Conservation (phyloP, 2,113 vertebrate species). For the mouse (Mus musculus) region GRCm39 chrX:43863501-43864000, state of each 20-base stretch:
- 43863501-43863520: neutral
- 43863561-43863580: neutral
- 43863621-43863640: neutral
- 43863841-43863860: no score
- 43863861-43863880: neutral
- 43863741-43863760: no score
- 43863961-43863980: no score
- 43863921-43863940: neutral
- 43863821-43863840: neutral
- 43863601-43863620: neutral
- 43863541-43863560: neutral
- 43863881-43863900: neutral
- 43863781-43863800: neutral
- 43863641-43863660: no score
- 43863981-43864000: no score
- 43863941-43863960: no score
- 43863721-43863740: no score
- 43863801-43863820: neutral
- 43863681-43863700: no score
- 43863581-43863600: neutral
- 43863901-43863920: neutral
- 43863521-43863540: neutral
- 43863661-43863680: no score
- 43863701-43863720: no score
- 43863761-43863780: neutral